Conservation (phyloP, 2,797 vertebrate genomes). For the Malacoctenus gilli region DNA sequence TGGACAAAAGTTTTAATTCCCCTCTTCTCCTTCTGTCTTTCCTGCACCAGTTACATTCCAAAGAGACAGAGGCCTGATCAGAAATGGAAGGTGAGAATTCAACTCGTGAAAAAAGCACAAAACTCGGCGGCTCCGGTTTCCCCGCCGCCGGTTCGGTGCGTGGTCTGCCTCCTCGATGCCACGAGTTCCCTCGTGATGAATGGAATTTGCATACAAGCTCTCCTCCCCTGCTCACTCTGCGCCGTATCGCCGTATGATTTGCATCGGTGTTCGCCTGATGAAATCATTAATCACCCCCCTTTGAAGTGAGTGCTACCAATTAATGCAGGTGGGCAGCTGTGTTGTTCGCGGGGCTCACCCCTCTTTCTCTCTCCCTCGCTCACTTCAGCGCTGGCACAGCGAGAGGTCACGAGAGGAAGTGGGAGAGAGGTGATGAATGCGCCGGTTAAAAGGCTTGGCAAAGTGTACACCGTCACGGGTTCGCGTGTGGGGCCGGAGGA, state of each 20-base stretch:
- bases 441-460: conserved; percentile 57
- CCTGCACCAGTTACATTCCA: conserved; percentile 88
- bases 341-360: conserved; percentile 65
- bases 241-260: conserved; percentile 49
- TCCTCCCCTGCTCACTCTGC: conserved; percentile 46
- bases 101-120: conserved; percentile 17
- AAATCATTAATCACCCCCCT: conserved; percentile 76
- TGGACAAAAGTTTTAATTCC: conserved; percentile 4
- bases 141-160: conserved; percentile 38
- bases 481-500: conserved; percentile 36
- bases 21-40: conserved; percentile 21
- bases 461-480: conserved; percentile 29
- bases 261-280: conserved; percentile 71
- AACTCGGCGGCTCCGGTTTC: conserved; percentile 22
- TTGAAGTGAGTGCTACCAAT: conserved; percentile 67
- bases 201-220: conserved; percentile 58
- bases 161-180: conserved; percentile 15
- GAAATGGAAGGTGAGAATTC: conserved; percentile 90
- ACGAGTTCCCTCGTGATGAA: conserved; percentile 45
- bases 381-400: conserved; percentile 43
- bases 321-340: conserved; percentile 70
- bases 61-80: conserved; percentile 94
- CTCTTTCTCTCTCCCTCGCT: too few relatives aligned
- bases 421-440: conserved; percentile 74
- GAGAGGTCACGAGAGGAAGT: conserved; percentile 56